Evolutionary conservation across 2,113 vertebrate species (phyloP).

Genomic region (Tringa solitaria): DNA sequence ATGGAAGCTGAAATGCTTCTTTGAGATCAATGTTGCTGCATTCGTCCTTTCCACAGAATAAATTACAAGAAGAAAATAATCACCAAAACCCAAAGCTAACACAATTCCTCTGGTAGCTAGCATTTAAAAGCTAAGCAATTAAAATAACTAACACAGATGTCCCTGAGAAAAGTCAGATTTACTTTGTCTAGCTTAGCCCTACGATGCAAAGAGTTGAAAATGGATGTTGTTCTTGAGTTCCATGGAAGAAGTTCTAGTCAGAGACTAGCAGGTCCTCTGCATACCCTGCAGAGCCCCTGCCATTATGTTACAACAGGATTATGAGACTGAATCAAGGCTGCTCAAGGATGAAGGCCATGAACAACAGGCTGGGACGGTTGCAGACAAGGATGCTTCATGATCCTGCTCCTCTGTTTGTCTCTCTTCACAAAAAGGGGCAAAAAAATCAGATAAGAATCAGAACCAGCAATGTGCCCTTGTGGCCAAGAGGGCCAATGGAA

Average conservation of each 20-base stretch:
- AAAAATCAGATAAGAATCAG: neutral
- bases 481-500: too few species aligned
- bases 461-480: too few species aligned
- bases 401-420: neutral
- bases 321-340: neutral
- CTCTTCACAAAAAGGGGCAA: neutral
- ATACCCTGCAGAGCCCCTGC: rapidly evolving
- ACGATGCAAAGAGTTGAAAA: neutral
- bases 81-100: neutral
- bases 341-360: neutral
- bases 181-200: neutral
- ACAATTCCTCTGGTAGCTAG: neutral
- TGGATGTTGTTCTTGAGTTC: neutral
- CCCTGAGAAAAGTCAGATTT: neutral
- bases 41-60: neutral
- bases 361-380: neutral
- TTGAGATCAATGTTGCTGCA: neutral
- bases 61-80: neutral
- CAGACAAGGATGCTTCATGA: neutral
- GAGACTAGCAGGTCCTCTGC: neutral
- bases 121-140: neutral
- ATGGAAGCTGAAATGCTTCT: neutral
- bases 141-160: neutral
- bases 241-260: neutral
- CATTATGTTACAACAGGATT: neutral